Base-by-base conservation (phyloP, 2,888 invertebrate genomes). In the Hemaris fuciformis region DNA sequence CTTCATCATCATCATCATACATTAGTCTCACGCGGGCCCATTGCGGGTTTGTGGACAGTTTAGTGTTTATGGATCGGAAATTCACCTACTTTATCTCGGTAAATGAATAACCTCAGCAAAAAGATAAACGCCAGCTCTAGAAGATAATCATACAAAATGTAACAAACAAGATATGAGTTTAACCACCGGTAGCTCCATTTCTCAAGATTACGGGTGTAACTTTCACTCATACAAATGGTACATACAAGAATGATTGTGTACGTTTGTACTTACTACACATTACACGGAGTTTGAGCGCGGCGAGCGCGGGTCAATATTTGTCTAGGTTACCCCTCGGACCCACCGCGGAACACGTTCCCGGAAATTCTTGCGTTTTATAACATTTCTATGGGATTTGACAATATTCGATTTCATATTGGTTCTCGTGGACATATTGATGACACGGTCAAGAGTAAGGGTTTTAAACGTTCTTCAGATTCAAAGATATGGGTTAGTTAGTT, bases 251-350 rank as follows among this genome's bases (percentile, higher is more conserved):
- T 25, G n/a, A 20, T 57, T 81, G 81, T 82, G 79, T 80, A 76
- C 78, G 63, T 62, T 76, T 76, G 73, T 83, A 66, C 79, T 84
- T 83, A 81, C 68, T 76, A 74, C 76, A 71, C 72, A 78, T 79
- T 79, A 80, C 77, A 78, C 70, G 68, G 66, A 56, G 64, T 65
- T 68, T 66, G 74, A 64, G 62, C 65, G 64, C 62, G 60, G 57
- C 60, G 63, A 56, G 57, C 66, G 66, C 67, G 60, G 56, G 83
- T 83, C 86, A 88, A 88, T 88, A 88, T 88, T 88, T 83, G 79
- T 76, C 76, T 81, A 86, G 87, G 84, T 69, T 68, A 67, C 68
- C 69, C 62, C 60, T 45, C 70, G 73, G 83, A 81, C 83, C 87
- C 76, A 84, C 86, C 87, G 77, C 79, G 72, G 65, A 61, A 59